A percentile compares a stretch with the other conserved stretches of the same genome.
phyloP scores from a whole-genome alignment of 2,113 vertebrate genomes.

The Istiophorus platypterus region DNA sequence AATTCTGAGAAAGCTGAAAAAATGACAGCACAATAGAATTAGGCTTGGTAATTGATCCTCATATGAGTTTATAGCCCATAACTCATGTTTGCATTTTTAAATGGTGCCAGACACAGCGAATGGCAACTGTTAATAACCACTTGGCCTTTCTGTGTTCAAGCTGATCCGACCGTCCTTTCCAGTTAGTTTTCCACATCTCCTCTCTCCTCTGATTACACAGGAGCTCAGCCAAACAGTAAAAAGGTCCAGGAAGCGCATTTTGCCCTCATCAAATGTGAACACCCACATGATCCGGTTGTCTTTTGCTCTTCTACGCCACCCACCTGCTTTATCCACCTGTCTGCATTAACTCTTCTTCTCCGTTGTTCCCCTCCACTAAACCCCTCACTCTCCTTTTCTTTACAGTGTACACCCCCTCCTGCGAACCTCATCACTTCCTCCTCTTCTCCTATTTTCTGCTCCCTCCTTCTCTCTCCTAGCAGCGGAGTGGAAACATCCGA shows the following conservation, averaged over 20 bases:
- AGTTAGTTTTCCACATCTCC: slow-evolving; percentile 11
- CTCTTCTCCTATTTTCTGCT: background rate
- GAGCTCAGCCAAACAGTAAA: slow-evolving; percentile 21
- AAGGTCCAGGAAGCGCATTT: slow-evolving; percentile 39
- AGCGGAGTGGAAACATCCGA: slow-evolving; percentile 4
- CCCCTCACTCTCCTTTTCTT: slow-evolving; percentile 1
- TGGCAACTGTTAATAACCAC: slow-evolving; percentile 13
- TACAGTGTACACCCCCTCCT: background rate
- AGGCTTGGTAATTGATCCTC: background rate
- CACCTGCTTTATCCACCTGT: slow-evolving; percentile 15
- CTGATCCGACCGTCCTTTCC: slow-evolving; percentile 25
- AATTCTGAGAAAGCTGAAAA: background rate
- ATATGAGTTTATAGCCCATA: background rate
- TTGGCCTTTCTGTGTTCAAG: slow-evolving; percentile 36
- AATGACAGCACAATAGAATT: background rate
- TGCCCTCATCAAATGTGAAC: slow-evolving; percentile 37
- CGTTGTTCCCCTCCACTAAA: slow-evolving; percentile 3
- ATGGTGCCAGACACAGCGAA: slow-evolving; percentile 1
- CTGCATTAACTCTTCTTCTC: background rate
- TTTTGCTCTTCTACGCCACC: slow-evolving; percentile 11
- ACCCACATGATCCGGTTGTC: slow-evolving; percentile 48
- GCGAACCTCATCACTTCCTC: background rate
- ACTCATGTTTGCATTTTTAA: slow-evolving; percentile 31
- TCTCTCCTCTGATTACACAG: slow-evolving; percentile 40
- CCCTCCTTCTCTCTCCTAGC: background rate